A percentile compares a stretch with the other conserved stretches of the same genome.
Evolutionary conservation across 2,797 vertebrate species (phyloP).

Genomic region (Etheostoma perlongum): DNA sequence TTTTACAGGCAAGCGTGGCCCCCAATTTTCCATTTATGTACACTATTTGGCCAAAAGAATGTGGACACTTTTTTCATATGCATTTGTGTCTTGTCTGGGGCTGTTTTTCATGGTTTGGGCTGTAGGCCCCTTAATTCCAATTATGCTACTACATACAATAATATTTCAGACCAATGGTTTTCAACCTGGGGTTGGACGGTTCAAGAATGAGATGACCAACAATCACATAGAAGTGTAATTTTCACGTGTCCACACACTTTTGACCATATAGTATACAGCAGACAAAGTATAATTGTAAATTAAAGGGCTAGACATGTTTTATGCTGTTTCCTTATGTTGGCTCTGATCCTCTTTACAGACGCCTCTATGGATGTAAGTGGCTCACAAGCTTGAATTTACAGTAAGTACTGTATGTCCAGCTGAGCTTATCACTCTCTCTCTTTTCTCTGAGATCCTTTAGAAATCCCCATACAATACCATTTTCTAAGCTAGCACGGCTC

Average conservation of each 20-base stretch:
- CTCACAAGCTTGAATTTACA: slow-evolving; percentile 45
- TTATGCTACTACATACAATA: background rate
- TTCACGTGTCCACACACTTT: background rate
- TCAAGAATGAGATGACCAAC: no score
- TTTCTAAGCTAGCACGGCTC: slow-evolving; percentile 67
- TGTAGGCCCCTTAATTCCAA: background rate
- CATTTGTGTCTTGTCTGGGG: background rate
- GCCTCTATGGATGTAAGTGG: slow-evolving; percentile 39
- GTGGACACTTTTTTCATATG: background rate
- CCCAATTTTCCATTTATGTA: background rate
- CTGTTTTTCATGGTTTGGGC: no score
- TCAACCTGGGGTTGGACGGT: background rate
- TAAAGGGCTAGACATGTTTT: slow-evolving; percentile 4
- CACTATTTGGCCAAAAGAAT: background rate
- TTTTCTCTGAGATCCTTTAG: slow-evolving; percentile 63
- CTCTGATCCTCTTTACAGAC: slow-evolving; percentile 39
- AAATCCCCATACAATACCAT: slow-evolving; percentile 75
- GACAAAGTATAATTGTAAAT: slow-evolving; percentile 7
- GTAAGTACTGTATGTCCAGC: slow-evolving; percentile 46
- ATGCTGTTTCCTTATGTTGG: slow-evolving; percentile 18
- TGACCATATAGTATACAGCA: background rate
- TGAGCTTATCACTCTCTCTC: slow-evolving; percentile 52
- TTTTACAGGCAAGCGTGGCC: background rate
- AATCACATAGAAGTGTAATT: background rate
- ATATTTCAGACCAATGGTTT: background rate